These are phyloP conservation scores for Littorina saxatilis DNA, from an alignment of 1,140 invertebrate species.

Conservation along the genomic window DNA sequence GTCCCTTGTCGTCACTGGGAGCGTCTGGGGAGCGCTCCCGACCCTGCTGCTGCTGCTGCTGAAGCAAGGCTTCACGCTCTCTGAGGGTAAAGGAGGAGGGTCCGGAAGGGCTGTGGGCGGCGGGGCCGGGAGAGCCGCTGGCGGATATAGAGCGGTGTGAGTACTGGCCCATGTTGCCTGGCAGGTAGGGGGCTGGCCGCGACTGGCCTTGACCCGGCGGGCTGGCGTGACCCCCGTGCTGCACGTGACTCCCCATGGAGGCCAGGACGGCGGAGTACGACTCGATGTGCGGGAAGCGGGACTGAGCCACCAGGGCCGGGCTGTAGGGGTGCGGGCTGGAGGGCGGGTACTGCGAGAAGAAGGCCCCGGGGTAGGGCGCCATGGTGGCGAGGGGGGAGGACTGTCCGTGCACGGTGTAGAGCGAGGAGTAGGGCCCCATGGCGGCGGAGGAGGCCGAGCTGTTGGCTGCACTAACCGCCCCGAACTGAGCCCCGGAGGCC, in stretches of 20 bases:
- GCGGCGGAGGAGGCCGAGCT: background rate
- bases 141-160: conserved; percentile 22
- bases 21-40: background rate
- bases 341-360: conserved; percentile 36
- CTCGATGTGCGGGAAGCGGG: conserved; percentile 67
- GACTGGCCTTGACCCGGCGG: conserved; percentile 45
- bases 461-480: conserved; percentile 28
- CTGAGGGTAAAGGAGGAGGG: background rate
- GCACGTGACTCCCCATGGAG: conserved; percentile 69
- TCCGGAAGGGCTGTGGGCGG: conserved; percentile 28
- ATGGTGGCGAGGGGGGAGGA: conserved; percentile 36
- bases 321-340: conserved; percentile 44
- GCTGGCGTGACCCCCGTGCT: conserved; percentile 51
- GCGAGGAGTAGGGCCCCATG: conserved; percentile 51
- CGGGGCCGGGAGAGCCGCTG: conserved; percentile 22
- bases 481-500: conserved; percentile 9
- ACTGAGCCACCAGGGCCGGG: conserved; percentile 12
- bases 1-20: conserved; percentile 10
- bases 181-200: conserved; percentile 35
- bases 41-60: conserved; percentile 26
- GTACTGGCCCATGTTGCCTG: conserved; percentile 8
- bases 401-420: conserved; percentile 55
- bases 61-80: conserved; percentile 21
- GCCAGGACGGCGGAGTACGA: conserved; percentile 71
- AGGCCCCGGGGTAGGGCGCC: conserved; percentile 39